These are phyloP conservation scores for Drosophila kohkoa DNA, from an alignment of 1,140 invertebrate genomes.

Conservation along the genomic window DNA sequence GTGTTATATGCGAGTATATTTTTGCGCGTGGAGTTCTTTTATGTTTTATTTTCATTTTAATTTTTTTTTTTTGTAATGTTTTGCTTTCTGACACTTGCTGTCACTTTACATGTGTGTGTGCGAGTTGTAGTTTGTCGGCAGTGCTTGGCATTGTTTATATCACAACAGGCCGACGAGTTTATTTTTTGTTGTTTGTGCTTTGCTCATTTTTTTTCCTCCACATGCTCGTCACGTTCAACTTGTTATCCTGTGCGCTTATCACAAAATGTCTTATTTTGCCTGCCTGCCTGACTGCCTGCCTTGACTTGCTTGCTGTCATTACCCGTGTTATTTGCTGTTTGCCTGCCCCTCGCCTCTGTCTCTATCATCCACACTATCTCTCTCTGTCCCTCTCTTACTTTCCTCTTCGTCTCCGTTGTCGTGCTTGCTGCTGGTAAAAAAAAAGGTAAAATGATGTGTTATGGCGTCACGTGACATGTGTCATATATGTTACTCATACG, in stretches of 20 bases:
- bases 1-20: neutral
- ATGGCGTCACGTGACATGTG: constrained; percentile 65
- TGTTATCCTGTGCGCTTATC: constrained; percentile 68
- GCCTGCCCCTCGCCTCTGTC: constrained; percentile 14
- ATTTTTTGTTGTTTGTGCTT: constrained; percentile 29
- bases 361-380: neutral
- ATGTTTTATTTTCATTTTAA: constrained; percentile 33
- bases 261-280: constrained; percentile 65
- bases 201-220: constrained; percentile 18
- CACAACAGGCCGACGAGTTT: constrained; percentile 35
- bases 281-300: constrained; percentile 41
- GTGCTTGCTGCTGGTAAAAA: neutral
- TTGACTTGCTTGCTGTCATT: constrained; percentile 52
- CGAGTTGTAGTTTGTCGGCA: constrained; percentile 42
- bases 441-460: constrained; percentile 62
- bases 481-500: constrained; percentile 60
- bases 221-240: constrained; percentile 67
- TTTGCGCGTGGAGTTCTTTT: constrained; percentile 14
- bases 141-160: constrained; percentile 55
- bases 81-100: constrained; percentile 62
- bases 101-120: constrained; percentile 23
- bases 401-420: neutral
- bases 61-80: constrained; percentile 25
- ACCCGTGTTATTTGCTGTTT: constrained; percentile 52
- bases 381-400: neutral